Evolutionary conservation across 2,888 invertebrate species (phyloP).

Genomic region (Psylliodes chrysocephalus): DNA sequence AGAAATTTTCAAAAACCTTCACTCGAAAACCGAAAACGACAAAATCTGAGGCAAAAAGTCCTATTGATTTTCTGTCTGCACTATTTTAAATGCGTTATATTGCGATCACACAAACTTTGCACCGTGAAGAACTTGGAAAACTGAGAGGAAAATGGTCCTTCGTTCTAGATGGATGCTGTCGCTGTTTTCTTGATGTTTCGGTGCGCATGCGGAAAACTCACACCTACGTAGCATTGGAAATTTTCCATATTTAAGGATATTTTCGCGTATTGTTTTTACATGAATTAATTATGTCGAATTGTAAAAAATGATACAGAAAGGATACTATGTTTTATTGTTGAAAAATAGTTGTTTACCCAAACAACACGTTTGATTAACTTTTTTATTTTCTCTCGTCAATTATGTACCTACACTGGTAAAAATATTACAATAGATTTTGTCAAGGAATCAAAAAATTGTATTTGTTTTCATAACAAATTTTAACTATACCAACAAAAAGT

Average conservation of each 20-base stretch:
- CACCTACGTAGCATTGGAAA: constrained; percentile 38
- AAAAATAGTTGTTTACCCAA: too few relatives aligned
- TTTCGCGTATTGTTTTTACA: constrained; percentile 7
- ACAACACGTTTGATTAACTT: too few relatives aligned
- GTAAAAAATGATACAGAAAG: too few relatives aligned
- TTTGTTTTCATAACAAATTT: too few relatives aligned
- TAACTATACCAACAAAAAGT: too few relatives aligned
- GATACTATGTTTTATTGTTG: too few relatives aligned
- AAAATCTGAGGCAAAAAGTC: not conserved
- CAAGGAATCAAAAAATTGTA: too few relatives aligned
- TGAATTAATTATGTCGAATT: not conserved
- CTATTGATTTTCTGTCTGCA: constrained; percentile 26
- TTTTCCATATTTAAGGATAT: constrained; percentile 23
- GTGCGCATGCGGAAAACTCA: constrained; percentile 34
- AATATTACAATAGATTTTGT: too few relatives aligned
- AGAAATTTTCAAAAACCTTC: constrained; percentile 4
- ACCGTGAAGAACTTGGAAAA: constrained; percentile 10
- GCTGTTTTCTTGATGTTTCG: constrained; percentile 15
- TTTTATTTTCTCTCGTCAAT: too few relatives aligned
- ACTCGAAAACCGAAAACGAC: not conserved
- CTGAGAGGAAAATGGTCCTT: constrained; percentile 21
- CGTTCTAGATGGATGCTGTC: constrained; percentile 25
- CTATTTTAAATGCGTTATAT: constrained; percentile 6
- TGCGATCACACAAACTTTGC: not conserved
- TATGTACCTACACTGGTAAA: too few relatives aligned